phyloP scores from a whole-genome alignment of 2,888 invertebrate genomes.

The Cheilosia impressa region DNA sequence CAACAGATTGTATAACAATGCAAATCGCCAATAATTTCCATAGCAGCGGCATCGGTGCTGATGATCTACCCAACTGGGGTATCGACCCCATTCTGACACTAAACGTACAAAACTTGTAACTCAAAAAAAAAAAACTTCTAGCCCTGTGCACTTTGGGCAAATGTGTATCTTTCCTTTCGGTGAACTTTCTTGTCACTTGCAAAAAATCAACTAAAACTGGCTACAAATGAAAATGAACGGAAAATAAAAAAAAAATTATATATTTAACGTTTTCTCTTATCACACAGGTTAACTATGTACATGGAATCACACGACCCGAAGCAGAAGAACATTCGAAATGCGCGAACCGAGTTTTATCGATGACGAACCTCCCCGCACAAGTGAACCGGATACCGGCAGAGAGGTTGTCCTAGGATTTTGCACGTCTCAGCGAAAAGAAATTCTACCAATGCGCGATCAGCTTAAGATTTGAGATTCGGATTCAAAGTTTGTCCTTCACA shows the following conservation, averaged over 20 bases:
- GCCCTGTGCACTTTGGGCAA: constrained; percentile 51
- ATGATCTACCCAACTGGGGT: constrained; percentile 76
- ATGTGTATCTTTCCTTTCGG: constrained; percentile 36
- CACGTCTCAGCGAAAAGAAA: constrained; percentile 45
- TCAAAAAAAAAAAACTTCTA: background rate
- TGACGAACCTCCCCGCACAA: constrained; percentile 24
- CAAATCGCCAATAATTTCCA: constrained; percentile 77
- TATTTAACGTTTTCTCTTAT: constrained; percentile 34
- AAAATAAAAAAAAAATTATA: constrained; percentile 11
- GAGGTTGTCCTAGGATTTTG: constrained; percentile 54
- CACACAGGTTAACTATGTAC: constrained; percentile 3
- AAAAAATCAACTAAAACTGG: constrained; percentile 39
- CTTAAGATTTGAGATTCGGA: constrained; percentile 12
- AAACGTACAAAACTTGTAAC: constrained; percentile 37
- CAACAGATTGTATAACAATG: constrained; percentile 77
- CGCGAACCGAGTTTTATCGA: constrained; percentile 18
- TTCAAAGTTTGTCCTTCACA: constrained; percentile 20
- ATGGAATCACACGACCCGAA: constrained; percentile 21
- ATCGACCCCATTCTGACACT: constrained; percentile 75
- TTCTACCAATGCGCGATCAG: constrained; percentile 19
- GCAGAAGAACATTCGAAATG: constrained; percentile 11
- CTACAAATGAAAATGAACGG: constrained; percentile 23
- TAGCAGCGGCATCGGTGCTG: constrained; percentile 71
- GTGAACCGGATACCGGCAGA: constrained; percentile 44
- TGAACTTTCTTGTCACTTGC: constrained; percentile 44